Base-by-base conservation (phyloP, 2,888 invertebrate species). In the Leptothorax acervorum region DNA sequence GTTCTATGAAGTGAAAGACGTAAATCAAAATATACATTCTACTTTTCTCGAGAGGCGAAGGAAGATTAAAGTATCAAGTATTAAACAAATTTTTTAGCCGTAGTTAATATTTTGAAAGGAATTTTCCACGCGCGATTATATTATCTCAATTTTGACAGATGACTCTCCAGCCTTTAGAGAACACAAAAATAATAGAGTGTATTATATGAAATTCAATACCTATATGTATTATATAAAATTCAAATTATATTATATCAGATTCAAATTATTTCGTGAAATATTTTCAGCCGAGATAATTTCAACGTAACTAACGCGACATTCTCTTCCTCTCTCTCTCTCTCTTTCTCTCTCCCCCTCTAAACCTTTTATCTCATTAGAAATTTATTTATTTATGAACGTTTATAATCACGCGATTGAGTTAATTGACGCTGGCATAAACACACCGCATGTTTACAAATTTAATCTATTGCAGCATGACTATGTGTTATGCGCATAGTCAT, bases 61-160 rank as follows among this genome's bases (percentile, higher is more conserved):
- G 68, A 78, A 68, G 55, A 78, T 78, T 68, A 68, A 78, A 48
- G 57, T 42, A 78, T 78, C 55, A 66, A 78, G 55, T 78, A 78
- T 53, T 66, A 68, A 78, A 12, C 39, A 42, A 78, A 39, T 65
- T 53, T 53, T 18, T 53, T 18, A 53, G 8, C 28, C 15, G 35
- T 18, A 31, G 66, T 62, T 76, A 48, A 75, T 53, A 23, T 60
- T 63, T 18, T 5, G 6, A 51, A 11, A 65, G 23, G 39, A 35
- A 65, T 18, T 76, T 53, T 39, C 1, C 28, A 48, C 23, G 2
- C 3, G 35, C 9, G 31, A 2, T 63, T 15, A 11, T 45, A 31
- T 63, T 48, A 23, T 51, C 48, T 31, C 45, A 62, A 74, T 62
- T 62, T 60, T 45, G 31, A 74, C 15, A 15, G n/a, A 45, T 9